These are phyloP conservation scores for Scortum barcoo DNA, from an alignment of 2,113 vertebrate genomes.

Conservation along the genomic window DNA sequence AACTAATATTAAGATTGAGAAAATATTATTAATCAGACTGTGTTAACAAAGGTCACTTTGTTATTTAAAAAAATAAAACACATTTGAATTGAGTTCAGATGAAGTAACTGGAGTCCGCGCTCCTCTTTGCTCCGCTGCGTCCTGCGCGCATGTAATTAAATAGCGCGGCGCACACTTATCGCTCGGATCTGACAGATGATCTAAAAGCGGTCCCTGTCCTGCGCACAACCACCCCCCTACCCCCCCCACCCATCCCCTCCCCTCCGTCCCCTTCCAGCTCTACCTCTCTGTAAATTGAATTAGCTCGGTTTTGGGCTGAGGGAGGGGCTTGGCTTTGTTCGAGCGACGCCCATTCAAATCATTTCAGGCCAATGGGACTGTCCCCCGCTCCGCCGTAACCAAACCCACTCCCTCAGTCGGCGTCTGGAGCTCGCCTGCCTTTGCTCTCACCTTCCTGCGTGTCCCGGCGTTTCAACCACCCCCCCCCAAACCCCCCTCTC, in stretches of 20 bases:
- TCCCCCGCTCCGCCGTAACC: slow-evolving; percentile 80
- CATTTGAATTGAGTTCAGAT: slow-evolving; percentile 13
- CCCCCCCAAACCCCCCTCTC: no score
- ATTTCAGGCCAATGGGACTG: slow-evolving; percentile 79
- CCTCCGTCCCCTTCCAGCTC: slow-evolving; percentile 65
- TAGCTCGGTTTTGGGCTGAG: slow-evolving; percentile 86
- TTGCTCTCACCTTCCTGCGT: slow-evolving; percentile 62
- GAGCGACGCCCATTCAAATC: slow-evolving; percentile 85
- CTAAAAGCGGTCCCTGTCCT: slow-evolving; percentile 60
- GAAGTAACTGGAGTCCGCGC: slow-evolving; percentile 27
- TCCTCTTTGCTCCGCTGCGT: slow-evolving; percentile 45
- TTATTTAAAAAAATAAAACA: slow-evolving; percentile 10
- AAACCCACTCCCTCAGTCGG: slow-evolving; percentile 81
- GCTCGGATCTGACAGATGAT: slow-evolving; percentile 47
- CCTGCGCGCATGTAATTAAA: slow-evolving; percentile 67
- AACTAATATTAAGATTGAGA: background rate
- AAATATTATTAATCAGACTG: background rate
- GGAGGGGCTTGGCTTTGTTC: slow-evolving; percentile 82
- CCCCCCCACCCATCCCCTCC: no score
- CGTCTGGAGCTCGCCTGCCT: slow-evolving; percentile 78
- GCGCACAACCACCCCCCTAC: no score
- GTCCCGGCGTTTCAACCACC: slow-evolving; percentile 66
- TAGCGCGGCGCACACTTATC: slow-evolving; percentile 63
- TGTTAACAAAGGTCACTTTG: background rate
- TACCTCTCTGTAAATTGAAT: slow-evolving; percentile 91